Percentiles rank a stretch among this genome's conserved stretches.
Evolutionary conservation across 1,140 invertebrate genomes (phyloP).

Genomic region (Cheumatopsyche charites): DNA sequence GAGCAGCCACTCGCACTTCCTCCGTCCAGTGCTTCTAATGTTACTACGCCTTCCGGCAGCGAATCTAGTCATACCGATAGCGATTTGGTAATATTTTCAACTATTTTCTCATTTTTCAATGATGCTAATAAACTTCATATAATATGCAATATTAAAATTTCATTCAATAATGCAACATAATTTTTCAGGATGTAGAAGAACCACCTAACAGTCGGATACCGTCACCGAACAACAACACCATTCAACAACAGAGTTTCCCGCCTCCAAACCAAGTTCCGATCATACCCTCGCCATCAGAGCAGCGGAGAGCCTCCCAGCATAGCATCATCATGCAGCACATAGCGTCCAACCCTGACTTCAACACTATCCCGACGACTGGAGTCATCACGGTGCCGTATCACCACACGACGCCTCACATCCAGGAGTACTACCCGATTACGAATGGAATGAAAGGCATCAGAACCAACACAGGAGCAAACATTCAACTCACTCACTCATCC

Average conservation of each 20-base stretch:
- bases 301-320: conserved; percentile 14
- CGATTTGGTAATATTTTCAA: conserved; percentile 37
- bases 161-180: too few species aligned
- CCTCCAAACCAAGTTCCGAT: conserved; percentile 1
- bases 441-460: conserved; percentile 19
- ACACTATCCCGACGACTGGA: neutral
- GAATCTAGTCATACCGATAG: conserved; percentile 41
- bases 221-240: conserved; percentile 41
- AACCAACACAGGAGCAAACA: neutral
- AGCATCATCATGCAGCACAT: conserved; percentile 19
- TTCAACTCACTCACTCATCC: conserved; percentile 32
- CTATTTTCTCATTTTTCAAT: neutral
- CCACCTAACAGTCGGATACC: conserved; percentile 32
- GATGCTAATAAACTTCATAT: neutral
- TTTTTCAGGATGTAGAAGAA: conserved; percentile 41
- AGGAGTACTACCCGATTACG: conserved; percentile 17
- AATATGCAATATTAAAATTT: too few species aligned
- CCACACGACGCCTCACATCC: conserved; percentile 13
- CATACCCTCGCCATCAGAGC: conserved; percentile 15
- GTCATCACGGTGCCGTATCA: conserved; percentile 23
- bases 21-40: conserved; percentile 32
- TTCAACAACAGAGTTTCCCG: conserved; percentile 11
- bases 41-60: conserved; percentile 34
- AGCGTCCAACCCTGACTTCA: conserved; percentile 24
- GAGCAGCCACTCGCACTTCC: conserved; percentile 46